Percentiles rank a stretch among this genome's conserved stretches.
phyloP scores from a whole-genome alignment of 2,888 invertebrate species.

The Drosophila hamatofila region DNA sequence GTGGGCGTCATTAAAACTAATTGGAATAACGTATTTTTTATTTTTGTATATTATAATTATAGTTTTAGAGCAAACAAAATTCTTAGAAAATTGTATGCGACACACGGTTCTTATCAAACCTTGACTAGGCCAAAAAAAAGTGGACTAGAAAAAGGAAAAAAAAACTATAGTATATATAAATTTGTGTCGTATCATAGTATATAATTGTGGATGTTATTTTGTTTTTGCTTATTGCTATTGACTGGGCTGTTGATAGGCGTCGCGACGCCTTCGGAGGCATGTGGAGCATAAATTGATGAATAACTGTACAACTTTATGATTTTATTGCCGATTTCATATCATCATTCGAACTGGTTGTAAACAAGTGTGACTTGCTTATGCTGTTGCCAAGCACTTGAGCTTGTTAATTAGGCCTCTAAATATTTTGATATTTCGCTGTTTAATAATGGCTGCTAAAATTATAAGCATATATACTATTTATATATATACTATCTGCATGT shows the following conservation, averaged over 20 bases:
- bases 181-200: constrained; percentile 23
- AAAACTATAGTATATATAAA: not conserved
- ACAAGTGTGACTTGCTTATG: constrained; percentile 31
- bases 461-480: constrained; percentile 2
- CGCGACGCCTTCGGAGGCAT: constrained; percentile 16
- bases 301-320: constrained; percentile 41
- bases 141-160: constrained; percentile 15
- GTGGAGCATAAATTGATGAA: constrained; percentile 39
- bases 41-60: not conserved
- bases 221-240: constrained; percentile 40
- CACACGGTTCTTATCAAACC: constrained; percentile 55
- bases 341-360: constrained; percentile 31
- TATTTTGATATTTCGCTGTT: constrained; percentile 42
- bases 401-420: constrained; percentile 65
- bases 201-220: constrained; percentile 25
- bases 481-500: not conserved
- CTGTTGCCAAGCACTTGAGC: constrained; percentile 46
- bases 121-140: constrained; percentile 40
- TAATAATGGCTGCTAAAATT: not conserved
- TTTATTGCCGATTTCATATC: constrained; percentile 44
- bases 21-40: not conserved
- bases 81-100: constrained; percentile 6
- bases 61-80: not conserved
- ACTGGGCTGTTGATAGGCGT: constrained; percentile 32
- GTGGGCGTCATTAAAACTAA: not conserved